Percentiles rank a stretch among this genome's conserved stretches.
Evolutionary conservation across 2,888 invertebrate species (phyloP).

Genomic region (Drosophila buzzatii): DNA sequence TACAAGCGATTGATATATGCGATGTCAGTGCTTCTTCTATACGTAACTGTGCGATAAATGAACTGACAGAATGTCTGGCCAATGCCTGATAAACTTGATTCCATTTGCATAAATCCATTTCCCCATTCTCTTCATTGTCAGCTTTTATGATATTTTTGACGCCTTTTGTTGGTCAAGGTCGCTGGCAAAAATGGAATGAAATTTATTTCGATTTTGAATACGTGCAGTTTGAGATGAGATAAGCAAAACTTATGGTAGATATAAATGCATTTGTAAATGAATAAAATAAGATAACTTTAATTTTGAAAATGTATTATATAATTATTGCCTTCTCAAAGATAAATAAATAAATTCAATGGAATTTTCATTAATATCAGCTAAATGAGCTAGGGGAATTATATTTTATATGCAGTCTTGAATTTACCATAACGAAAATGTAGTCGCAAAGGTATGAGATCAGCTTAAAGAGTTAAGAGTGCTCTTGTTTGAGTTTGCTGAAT

Average conservation of each 20-base stretch:
- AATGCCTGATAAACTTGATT: slow-evolving; percentile 48
- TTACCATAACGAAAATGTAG: too few relatives aligned
- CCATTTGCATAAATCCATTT: slow-evolving; percentile 66
- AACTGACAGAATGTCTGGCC: slow-evolving; percentile 54
- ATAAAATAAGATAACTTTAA: neutral
- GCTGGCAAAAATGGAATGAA: neutral
- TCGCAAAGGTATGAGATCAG: too few relatives aligned
- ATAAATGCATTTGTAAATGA: neutral
- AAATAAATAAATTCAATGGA: too few relatives aligned
- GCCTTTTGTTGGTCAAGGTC: slow-evolving; percentile 50
- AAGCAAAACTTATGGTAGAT: neutral
- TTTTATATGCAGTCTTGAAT: too few relatives aligned
- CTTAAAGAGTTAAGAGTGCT: too few relatives aligned
- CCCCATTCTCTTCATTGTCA: neutral
- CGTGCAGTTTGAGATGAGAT: neutral
- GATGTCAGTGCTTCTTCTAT: slow-evolving; percentile 43
- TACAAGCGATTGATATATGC: slow-evolving; percentile 75
- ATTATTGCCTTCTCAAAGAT: too few relatives aligned
- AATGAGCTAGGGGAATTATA: too few relatives aligned
- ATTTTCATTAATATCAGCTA: too few relatives aligned
- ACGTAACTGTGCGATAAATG: slow-evolving; percentile 49
- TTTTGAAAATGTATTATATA: neutral
- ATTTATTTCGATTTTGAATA: neutral
- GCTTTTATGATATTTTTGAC: slow-evolving; percentile 16
- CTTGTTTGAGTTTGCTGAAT: too few relatives aligned